These are phyloP conservation scores for Xenopus petersii DNA, from an alignment of 2,797 vertebrate genomes.

Conservation along the genomic window DNA sequence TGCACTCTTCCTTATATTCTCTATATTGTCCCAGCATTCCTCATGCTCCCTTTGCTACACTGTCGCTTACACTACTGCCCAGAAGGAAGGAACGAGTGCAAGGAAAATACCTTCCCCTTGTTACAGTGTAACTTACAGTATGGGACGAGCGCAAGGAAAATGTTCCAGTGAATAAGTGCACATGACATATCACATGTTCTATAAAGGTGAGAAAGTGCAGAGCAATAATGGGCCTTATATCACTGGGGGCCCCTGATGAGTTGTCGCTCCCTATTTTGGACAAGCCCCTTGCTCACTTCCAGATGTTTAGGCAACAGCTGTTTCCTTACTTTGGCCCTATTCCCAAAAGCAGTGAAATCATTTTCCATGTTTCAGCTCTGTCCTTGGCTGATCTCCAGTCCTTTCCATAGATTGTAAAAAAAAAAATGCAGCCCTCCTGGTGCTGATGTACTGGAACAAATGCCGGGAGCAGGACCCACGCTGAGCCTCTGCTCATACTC, in stretches of 20 bases:
- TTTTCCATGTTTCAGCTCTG: not conserved
- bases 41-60: no score
- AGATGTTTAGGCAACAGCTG: constrained; percentile 28
- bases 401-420: not conserved
- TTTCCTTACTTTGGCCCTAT: constrained; percentile 17
- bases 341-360: constrained; percentile 32
- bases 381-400: constrained; percentile 5
- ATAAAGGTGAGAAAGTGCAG: no score
- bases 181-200: no score
- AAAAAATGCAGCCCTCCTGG: not conserved
- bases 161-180: no score
- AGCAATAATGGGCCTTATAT: not conserved
- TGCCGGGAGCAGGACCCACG: not conserved
- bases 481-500: not conserved
- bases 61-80: no score
- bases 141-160: no score
- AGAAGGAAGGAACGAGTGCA: no score
- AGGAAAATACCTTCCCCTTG: no score
- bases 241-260: constrained; percentile 8
- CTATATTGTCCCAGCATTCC: no score
- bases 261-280: constrained; percentile 13
- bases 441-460: not conserved
- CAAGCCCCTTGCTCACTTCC: constrained; percentile 8
- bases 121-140: no score
- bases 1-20: no score